phyloP scores from a whole-genome alignment of 2,113 vertebrate genomes.

The Taurulus bubalis region DNA sequence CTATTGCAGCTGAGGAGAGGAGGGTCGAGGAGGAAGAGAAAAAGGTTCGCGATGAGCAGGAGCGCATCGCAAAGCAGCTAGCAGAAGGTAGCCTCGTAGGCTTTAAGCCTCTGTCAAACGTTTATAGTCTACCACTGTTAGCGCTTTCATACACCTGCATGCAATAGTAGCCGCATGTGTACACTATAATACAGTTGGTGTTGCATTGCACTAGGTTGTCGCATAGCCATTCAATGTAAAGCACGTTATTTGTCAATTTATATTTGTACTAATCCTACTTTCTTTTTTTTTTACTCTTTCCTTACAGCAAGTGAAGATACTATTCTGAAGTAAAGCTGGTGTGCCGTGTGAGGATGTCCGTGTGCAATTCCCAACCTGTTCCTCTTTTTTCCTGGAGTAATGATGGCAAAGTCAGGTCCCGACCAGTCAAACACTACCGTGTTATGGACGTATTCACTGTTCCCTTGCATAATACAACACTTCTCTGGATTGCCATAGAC shows the following conservation, averaged over 20 bases:
- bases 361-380: conserved; percentile 48
- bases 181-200: not conserved
- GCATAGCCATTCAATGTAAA: not conserved
- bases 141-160: not conserved
- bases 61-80: conserved; percentile 88
- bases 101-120: not conserved
- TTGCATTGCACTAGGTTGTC: not conserved
- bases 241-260: not conserved
- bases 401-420: not conserved
- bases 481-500: conserved; percentile 16
- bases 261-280: not conserved
- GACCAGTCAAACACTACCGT: not conserved
- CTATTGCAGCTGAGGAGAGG: conserved; percentile 90
- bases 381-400: conserved; percentile 16
- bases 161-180: not conserved
- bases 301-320: conserved; percentile 88
- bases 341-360: conserved; percentile 33
- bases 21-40: conserved; percentile 91
- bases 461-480: not conserved
- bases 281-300: not conserved
- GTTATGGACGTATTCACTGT: conserved; percentile 18
- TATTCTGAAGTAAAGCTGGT: conserved; percentile 83
- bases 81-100: conserved; percentile 86
- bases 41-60: conserved; percentile 87
- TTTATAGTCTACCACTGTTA: not conserved